A percentile compares a stretch with the other conserved stretches of the same genome.
phyloP scores from a whole-genome alignment of 2,113 vertebrate genomes.

The Delphinapterus leucas region DNA sequence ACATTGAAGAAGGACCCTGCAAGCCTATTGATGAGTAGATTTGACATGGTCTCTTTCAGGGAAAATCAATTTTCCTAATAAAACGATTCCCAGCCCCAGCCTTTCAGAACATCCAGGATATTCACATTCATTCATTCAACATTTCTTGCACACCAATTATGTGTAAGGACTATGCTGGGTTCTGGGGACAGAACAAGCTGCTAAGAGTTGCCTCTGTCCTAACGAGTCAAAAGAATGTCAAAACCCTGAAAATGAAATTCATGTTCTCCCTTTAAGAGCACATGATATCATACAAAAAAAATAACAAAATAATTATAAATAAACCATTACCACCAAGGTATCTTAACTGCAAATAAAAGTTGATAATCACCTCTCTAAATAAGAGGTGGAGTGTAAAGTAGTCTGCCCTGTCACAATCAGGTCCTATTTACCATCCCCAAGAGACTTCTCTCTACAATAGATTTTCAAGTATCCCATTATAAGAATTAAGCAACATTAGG shows the following conservation, averaged over 20 bases:
- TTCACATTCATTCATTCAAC: neutral
- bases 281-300: neutral
- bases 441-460: neutral
- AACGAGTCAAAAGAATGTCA: neutral
- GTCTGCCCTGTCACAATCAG: neutral
- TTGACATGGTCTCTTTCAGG: neutral
- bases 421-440: neutral
- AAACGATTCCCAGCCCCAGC: neutral
- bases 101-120: neutral
- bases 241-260: neutral
- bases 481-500: neutral
- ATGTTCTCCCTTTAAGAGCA: neutral
- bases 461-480: neutral
- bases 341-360: constrained; percentile 8
- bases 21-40: neutral
- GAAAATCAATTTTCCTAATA: neutral
- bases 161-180: neutral
- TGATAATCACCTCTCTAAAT: constrained; percentile 42
- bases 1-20: neutral
- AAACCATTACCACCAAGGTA: neutral
- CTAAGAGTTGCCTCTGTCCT: neutral
- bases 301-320: constrained; percentile 7
- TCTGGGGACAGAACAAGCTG: neutral
- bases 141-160: neutral
- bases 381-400: neutral